Evolutionary conservation across 2,797 vertebrate genomes (phyloP).

Genomic region (Anomalospiza imberbis): DNA sequence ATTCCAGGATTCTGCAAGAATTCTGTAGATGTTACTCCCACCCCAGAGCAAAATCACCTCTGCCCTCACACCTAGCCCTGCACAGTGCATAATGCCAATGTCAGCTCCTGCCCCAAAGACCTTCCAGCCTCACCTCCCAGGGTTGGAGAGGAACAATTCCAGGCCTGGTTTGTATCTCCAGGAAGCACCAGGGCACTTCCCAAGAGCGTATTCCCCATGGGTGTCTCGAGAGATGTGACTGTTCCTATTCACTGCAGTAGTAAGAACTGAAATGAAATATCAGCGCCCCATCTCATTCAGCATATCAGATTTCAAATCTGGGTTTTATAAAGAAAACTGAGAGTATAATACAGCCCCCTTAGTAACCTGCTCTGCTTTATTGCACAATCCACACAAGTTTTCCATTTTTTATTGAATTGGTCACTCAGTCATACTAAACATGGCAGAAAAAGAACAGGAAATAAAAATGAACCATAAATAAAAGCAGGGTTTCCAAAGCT

Average conservation of each 20-base stretch:
- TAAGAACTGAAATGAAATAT: constrained; percentile 60
- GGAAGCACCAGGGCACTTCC: not conserved
- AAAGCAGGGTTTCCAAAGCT: constrained; percentile 53
- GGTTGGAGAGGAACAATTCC: not conserved
- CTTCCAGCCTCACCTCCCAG: not conserved
- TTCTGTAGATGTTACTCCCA: not conserved
- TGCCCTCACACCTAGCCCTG: not conserved
- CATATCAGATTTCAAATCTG: constrained; percentile 66
- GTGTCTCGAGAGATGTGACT: constrained; percentile 12
- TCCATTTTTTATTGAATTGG: constrained; percentile 70
- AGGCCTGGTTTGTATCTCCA: not conserved
- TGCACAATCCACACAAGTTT: constrained; percentile 62
- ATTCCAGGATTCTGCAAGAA: not conserved
- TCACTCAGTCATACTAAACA: constrained; percentile 75
- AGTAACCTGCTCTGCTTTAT: constrained; percentile 64
- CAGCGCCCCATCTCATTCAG: constrained; percentile 42
- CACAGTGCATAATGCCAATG: rapidly evolving
- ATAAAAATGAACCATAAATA: constrained; percentile 68
- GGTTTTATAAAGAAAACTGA: constrained; percentile 70
- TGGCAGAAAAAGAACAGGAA: constrained; percentile 72
- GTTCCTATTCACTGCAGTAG: constrained; percentile 64
- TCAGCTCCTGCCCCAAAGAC: not conserved
- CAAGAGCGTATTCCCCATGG: not conserved
- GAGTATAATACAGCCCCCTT: constrained; percentile 36
- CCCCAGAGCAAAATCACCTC: not conserved